Evolutionary conservation across 2,113 vertebrate genomes (phyloP).

Genomic region (Formicarius rufipectus): DNA sequence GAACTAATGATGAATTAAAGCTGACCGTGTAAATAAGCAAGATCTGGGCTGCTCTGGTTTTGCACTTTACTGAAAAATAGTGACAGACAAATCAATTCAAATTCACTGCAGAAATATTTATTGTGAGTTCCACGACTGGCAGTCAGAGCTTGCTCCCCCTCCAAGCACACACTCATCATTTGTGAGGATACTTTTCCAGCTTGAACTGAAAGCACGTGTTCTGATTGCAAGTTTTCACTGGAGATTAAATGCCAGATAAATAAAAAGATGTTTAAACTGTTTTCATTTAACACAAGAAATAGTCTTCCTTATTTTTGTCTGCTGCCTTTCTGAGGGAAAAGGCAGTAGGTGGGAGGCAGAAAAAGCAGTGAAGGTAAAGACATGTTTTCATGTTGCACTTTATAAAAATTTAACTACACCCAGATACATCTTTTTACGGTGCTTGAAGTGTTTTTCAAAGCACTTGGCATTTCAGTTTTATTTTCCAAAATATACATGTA

Average conservation of each 20-base stretch:
- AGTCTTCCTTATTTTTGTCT: neutral
- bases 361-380: neutral
- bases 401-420: neutral
- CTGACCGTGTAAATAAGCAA: constrained; percentile 20
- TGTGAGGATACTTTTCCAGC: neutral
- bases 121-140: neutral
- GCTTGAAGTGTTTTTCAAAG: neutral
- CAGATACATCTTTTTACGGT: neutral
- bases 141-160: neutral
- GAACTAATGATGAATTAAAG: constrained; percentile 3
- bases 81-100: constrained; percentile 7
- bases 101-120: constrained; percentile 9
- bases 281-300: neutral
- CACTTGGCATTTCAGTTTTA: neutral
- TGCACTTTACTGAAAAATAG: neutral
- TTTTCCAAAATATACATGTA: neutral
- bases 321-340: neutral
- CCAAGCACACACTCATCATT: neutral
- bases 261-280: neutral
- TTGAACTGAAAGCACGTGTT: neutral
- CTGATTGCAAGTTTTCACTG: neutral
- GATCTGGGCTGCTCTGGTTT: neutral
- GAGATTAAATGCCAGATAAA: neutral
- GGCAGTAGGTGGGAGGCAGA: neutral
- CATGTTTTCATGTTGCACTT: constrained; percentile 8